Evolutionary conservation across 2,113 vertebrate genomes (phyloP), one percentile per base, ranked within the genome.

Genomic region (Myiozetetes cayanensis): DNA sequence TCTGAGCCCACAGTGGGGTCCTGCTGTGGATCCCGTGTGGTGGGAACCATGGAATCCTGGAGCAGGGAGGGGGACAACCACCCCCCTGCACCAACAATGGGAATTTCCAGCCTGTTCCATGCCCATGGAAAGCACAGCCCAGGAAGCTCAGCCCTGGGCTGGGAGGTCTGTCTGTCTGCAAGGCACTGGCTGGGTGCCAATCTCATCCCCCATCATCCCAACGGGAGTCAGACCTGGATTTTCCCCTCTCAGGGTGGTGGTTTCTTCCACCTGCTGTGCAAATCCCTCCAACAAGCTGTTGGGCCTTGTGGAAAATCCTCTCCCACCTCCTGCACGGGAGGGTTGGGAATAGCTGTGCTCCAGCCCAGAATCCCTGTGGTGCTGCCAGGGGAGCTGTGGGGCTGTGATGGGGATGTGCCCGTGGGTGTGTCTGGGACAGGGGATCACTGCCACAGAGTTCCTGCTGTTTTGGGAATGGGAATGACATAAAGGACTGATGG

Each of bases 111-210:
- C 19, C 9, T 14, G 23, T 63, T 73, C 44, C 24, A 3, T 14
- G 35, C 12, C 43, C 8, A 4, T 8, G 4, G 17, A 3, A 44
- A 63, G 22, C 30, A 43, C 0, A 2, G 27, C 27, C 4, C 3
- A 31, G 47, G 78, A 49, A 39, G 49, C 50, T 16, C 21, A 4
- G 76, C 23, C 0, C 19, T 0, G 0, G 50, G 66, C 19, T 2
- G 23, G 59, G 66, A 65, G 6, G n/a, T 31, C 44, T 28, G 27
- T 31, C 44, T 28, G 27, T 4, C 17, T 11, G n/a, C 24, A 15
- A 31, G 33, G 4, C 2, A 6, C 46, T 35, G 0, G 6, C 27
- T 2, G 1, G 46, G 12, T 22, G 13, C 1, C 0, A 13, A 30
- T 14, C 7, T 2, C 75, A 49, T 47, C 24, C 52, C 33, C 33